Base-by-base conservation (phyloP, 1,140 invertebrate species). In the Trypoxylus dichotomus region DNA sequence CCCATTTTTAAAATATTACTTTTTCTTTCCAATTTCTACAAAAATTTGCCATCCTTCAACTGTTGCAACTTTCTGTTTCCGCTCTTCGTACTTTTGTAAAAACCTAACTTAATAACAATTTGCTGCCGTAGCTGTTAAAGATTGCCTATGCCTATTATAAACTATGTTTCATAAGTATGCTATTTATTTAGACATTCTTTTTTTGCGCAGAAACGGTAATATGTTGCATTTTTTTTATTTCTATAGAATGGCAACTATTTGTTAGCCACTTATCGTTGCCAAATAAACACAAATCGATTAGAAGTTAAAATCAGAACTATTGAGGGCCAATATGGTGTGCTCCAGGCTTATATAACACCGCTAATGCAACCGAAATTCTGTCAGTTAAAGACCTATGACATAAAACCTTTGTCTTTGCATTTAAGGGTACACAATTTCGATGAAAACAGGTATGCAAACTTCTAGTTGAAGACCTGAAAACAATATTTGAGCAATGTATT, bases 211-310 rank as follows among this genome's bases (percentile, higher is more conserved):
- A 32, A 32, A 32, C 29, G 2, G 29, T 32, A 7, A 32, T 32
- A 32, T 32, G 29, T 32, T 37, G 32, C 2, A 5, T 60, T 71
- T 25, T 68, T 29, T 13, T 29, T 60, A 11, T 68, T 76, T 79
- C 84, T 87, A 37, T 82, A 93, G 91, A 90, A 89, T 85, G 92
- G 91, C 29, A 95, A 96, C 86, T 92, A 90, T 82, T 85, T 96
- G 25, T 86, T 96, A 54, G 94, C 93, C 1, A 96, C 95, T 6
- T 96, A 95, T 87, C 89, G 94, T 41, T 96, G 94, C 79, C 93
- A 97, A 87, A 90, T 94, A 1, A 96, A 96, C 84, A 96, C 94
- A 0, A 96, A 94, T 75, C 88, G 94, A 77, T 86, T 97, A 24
- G 94, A 96, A 85, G 89, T 97, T 43, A 92, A 92, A 86, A 86